Conservation (phyloP, 2,888 invertebrate species). For the Adineta ricciae region DNA sequence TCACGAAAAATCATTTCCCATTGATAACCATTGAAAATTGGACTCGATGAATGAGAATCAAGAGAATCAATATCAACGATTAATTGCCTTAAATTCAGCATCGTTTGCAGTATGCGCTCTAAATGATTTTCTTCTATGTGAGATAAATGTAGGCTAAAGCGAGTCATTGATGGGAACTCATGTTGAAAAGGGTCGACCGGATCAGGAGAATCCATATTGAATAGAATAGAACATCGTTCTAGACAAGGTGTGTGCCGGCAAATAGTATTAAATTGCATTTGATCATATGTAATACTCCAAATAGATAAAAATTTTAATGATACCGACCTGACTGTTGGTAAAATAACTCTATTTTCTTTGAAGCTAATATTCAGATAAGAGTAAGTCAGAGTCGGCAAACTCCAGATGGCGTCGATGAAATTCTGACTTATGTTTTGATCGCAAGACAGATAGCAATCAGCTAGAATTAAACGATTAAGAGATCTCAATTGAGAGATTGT, state of each 20-base stretch:
- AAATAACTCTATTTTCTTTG: neutral
- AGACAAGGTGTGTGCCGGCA: neutral
- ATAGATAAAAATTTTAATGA: neutral
- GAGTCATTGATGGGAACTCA: neutral
- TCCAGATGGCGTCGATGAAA: neutral
- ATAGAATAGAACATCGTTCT: neutral
- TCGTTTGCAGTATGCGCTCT: neutral
- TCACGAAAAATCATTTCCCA: neutral
- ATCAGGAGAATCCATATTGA: neutral
- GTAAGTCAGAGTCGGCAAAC: neutral
- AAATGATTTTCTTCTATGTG: neutral
- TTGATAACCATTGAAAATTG: slow-evolving; percentile 1
- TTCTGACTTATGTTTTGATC: neutral
- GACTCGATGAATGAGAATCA: neutral
- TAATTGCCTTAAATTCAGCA: neutral
- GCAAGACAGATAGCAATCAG: neutral
- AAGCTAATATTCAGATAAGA: neutral
- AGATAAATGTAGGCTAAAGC: neutral
- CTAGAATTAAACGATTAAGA: neutral
- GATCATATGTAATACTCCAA: neutral
- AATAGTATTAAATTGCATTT: neutral
- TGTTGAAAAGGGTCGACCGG: too few relatives aligned
- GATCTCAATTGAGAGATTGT: neutral
- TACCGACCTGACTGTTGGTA: neutral
- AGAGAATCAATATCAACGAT: neutral